phyloP scores from a whole-genome alignment of 2,797 vertebrate species.

The Loris lydekkerianus region DNA sequence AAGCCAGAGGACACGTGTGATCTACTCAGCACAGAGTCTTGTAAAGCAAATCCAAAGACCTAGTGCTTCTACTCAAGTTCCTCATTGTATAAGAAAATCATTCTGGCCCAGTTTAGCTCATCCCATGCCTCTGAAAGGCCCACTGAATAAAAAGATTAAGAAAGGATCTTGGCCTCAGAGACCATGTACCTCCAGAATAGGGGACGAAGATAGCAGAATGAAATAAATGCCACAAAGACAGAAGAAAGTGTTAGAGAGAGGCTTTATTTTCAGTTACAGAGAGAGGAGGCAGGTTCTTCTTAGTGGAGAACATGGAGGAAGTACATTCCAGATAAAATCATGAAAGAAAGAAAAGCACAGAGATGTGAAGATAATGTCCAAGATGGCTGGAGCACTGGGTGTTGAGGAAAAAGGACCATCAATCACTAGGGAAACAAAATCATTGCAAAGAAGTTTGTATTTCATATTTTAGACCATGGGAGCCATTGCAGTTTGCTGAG shows the following conservation, averaged over 20 bases:
- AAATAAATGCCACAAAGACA: background rate
- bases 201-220: background rate
- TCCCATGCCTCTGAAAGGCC: background rate
- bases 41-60: background rate
- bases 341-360: background rate
- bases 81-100: background rate
- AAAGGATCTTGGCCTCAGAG: constrained; percentile 28
- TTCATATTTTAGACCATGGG: background rate
- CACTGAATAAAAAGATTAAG: constrained; percentile 3
- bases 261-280: constrained; percentile 51
- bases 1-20: background rate
- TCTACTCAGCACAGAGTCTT: background rate
- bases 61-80: background rate
- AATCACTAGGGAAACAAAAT: background rate
- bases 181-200: background rate
- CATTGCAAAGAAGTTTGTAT: background rate
- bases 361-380: background rate
- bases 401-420: background rate
- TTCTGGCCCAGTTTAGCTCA: background rate
- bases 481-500: background rate
- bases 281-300: background rate
- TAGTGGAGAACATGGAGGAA: background rate
- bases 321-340: constrained; percentile 17
- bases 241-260: background rate
- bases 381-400: background rate